Conservation (phyloP, 2,888 invertebrate genomes). For the Rhingia rostrata region DNA sequence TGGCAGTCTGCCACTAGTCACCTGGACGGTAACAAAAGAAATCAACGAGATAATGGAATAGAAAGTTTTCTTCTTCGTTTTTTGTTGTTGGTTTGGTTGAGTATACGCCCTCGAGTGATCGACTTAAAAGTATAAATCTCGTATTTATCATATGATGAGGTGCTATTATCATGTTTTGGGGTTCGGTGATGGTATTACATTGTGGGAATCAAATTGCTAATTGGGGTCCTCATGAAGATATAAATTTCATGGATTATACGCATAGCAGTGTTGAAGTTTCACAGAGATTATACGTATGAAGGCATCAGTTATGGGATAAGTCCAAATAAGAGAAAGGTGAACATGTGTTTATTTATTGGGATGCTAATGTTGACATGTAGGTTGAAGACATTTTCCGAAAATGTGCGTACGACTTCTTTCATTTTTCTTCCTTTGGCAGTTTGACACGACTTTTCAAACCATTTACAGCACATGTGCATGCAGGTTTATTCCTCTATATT, state of each 20-base stretch:
- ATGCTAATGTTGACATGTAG: no score
- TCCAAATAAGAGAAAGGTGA: no score
- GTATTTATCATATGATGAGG: slow-evolving; percentile 48
- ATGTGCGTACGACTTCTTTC: no score
- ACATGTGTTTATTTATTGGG: no score
- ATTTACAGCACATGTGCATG: no score
- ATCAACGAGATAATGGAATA: slow-evolving; percentile 58
- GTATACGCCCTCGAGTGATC: slow-evolving; percentile 72
- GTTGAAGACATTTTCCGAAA: no score
- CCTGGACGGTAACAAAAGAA: slow-evolving; percentile 25
- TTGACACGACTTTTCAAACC: no score
- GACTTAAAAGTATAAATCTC: slow-evolving; percentile 53
- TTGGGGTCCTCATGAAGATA: slow-evolving; percentile 1
- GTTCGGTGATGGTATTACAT: not conserved
- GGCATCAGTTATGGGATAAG: no score
- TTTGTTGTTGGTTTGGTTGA: slow-evolving; percentile 23
- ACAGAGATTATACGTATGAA: not conserved
- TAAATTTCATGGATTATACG: not conserved
- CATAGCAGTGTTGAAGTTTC: not conserved
- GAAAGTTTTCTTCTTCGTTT: slow-evolving; percentile 45
- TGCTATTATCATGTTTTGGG: slow-evolving; percentile 27
- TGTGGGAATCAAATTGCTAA: slow-evolving; percentile 22
- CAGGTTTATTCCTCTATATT: no score
- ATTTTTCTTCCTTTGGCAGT: no score
- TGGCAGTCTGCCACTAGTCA: slow-evolving; percentile 47